Base-by-base conservation (phyloP, 1,140 invertebrate genomes). In the Tyrophagus putrescentiae region DNA sequence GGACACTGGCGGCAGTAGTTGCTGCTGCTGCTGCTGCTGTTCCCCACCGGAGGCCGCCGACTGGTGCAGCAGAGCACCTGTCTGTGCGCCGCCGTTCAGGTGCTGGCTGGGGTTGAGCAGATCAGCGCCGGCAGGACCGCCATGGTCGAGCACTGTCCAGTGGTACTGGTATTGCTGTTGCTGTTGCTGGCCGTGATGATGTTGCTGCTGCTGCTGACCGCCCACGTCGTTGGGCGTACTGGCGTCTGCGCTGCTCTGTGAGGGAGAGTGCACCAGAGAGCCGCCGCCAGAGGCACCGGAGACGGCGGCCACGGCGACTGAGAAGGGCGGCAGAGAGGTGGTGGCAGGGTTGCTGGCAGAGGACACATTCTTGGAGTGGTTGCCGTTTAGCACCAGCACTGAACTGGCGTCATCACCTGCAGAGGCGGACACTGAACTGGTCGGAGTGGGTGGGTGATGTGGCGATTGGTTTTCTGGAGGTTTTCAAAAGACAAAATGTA, bases 331-430 rank as follows among this genome's bases (percentile, higher is more conserved):
- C 13, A 54, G 25, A 34, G 27, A 11, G 3, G 52, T 31, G 13
- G 52, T 3, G 3, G 52, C 32, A n/a, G n/a, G n/a, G n/a, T n/a
- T n/a, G 16, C 31, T 2, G 3, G 52, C n/a, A 27, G 52, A n/a
- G 13, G 52, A 54, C 45, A 48, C 45, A 48, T 18, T 48, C 45
- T 48, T 48, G 13, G 45, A 7, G 18, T 48, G 45, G 31, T 21
- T 48, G 9, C 45, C 45, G 18, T 48, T 48, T 7, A 48, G 18
- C 7, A 48, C 45, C 39, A 27, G 25, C 3, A 27, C 13, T 1
- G 52, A 54, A 31, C 13, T 54, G 25, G 52, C n/a, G 7, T 27
- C 28, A 32, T 54, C 52, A 16, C 21, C 13, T 7, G 52, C 28
- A 6, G 50, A 7, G 29, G 23, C 13, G 25, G 45, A 3, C 21